Evolutionary conservation across 1,140 invertebrate genomes (phyloP), one percentile per base, ranked within the genome.

Genomic region (Pogonognathellus flavescens): DNA sequence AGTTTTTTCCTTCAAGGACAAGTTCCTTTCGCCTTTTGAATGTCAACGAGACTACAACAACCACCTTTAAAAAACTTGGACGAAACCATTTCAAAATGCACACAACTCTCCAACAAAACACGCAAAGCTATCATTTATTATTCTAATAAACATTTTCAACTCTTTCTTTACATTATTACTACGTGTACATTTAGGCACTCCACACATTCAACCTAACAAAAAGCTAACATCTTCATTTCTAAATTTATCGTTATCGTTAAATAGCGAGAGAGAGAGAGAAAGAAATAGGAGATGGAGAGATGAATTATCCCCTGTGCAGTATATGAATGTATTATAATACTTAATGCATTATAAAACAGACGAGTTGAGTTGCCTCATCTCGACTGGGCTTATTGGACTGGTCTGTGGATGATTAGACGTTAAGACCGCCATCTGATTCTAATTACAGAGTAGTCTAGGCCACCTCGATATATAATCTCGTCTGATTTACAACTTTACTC

Each of bases 391-490:
- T 41, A 41, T 41, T 41, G 31, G 31, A 41, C 31, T 41, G 31
- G 31, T 41, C 31, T 41, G 31, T 55, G 18, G 80, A 57, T 81
- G 80, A 81, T 81, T 81, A 81, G 11, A 18, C 31, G 22, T 25
- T 53, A 81, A 57, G 80, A 81, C 80, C 84, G 84, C 84, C 84
- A 85, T 85, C 84, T 66, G 84, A 85, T 81, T 76, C 84, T 85
- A 85, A 85, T 85, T 85, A 85, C 76, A 85, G 84, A 82, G 76
- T 80, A 85, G 84, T 80, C 84, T 57, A 52, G 84, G 84, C 84
- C 84, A 85, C 84, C 84, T 85, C 84, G 62, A 85, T 85, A 85
- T 85, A 85, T 85, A 85, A 85, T 85, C 84, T 82, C 49, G 57
- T 62, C 80, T 85, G 84, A 85, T 85, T 85, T 85, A 85, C 81